Percentiles rank a stretch among this genome's conserved stretches.
phyloP scores from a whole-genome alignment of 2,888 invertebrate genomes.

The Philaethria dido region DNA sequence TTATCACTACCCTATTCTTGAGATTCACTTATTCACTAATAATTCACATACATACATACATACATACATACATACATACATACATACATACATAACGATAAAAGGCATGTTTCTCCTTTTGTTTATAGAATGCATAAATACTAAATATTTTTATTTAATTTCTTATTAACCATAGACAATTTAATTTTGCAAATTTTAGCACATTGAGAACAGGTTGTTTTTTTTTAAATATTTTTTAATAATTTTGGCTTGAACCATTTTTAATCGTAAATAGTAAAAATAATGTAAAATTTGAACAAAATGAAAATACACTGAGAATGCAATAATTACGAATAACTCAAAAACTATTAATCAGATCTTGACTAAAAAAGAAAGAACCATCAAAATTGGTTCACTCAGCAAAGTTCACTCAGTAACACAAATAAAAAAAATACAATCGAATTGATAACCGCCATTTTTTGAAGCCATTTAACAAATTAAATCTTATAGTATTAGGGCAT shows the following conservation, averaged over 20 bases:
- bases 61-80: slow-evolving; percentile 66
- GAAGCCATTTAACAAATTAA: too few species aligned
- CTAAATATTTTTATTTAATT: neutral
- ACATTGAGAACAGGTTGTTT: slow-evolving; percentile 2
- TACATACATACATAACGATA: slow-evolving; percentile 56
- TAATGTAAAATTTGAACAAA: too few species aligned
- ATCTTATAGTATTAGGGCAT: slow-evolving; percentile 14
- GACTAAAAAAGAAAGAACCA: too few species aligned
- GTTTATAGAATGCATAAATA: slow-evolving; percentile 23
- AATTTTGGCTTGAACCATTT: too few species aligned
- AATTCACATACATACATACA: slow-evolving; percentile 55
- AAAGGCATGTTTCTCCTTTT: slow-evolving; percentile 68
- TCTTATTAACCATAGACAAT: neutral
- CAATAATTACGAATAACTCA: too few species aligned
- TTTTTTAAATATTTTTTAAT: too few species aligned
- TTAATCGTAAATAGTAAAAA: neutral
- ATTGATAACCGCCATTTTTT: too few species aligned
- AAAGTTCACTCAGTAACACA: too few species aligned
- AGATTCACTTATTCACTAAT: slow-evolving; percentile 67
- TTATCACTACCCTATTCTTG: slow-evolving; percentile 37
- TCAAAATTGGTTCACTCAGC: too few species aligned
- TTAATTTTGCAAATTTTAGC: neutral
- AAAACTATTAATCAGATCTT: too few species aligned
- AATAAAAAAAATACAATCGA: too few species aligned
- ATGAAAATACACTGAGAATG: too few species aligned